A percentile compares a stretch with the other conserved stretches of the same genome.
Evolutionary conservation across 2,888 invertebrate species (phyloP).

Genomic region (Cephus rjabovi): DNA sequence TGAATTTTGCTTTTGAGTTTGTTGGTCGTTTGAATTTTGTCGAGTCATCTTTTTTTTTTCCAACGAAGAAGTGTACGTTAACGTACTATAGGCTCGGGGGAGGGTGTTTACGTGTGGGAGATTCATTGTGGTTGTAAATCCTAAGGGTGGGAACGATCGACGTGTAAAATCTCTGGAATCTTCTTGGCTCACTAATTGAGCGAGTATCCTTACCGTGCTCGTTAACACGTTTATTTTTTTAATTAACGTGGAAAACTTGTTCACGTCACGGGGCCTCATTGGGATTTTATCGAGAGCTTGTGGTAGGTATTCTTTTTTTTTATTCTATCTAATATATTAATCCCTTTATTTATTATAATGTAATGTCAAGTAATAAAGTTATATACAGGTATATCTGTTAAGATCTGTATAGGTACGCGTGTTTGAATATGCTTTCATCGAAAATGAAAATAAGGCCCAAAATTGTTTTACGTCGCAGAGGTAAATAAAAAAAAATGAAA

Average conservation of each 20-base stretch:
- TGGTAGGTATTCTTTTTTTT: neutral
- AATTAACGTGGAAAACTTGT: neutral
- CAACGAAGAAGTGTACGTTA: too few relatives aligned
- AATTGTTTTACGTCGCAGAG: too few relatives aligned
- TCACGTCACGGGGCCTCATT: neutral
- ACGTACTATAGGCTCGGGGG: neutral
- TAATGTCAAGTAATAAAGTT: too few relatives aligned
- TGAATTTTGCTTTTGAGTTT: neutral
- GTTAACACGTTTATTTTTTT: constrained; percentile 19
- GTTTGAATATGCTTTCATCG: too few relatives aligned
- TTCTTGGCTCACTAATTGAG: constrained; percentile 38
- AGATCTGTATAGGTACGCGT: too few relatives aligned
- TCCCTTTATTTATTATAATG: neutral
- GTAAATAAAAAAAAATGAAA: too few relatives aligned
- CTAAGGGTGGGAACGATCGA: constrained; percentile 22
- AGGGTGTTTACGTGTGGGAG: neutral
- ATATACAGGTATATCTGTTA: too few relatives aligned
- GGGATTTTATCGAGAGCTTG: neutral
- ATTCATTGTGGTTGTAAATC: neutral
- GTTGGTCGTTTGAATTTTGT: neutral
- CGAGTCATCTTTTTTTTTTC: too few relatives aligned
- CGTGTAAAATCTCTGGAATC: constrained; percentile 39
- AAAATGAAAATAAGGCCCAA: too few relatives aligned
- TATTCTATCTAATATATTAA: neutral
- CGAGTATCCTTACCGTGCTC: constrained; percentile 20